Conservation (phyloP, 2,888 invertebrate genomes). For the Nemoura dubitans region DNA sequence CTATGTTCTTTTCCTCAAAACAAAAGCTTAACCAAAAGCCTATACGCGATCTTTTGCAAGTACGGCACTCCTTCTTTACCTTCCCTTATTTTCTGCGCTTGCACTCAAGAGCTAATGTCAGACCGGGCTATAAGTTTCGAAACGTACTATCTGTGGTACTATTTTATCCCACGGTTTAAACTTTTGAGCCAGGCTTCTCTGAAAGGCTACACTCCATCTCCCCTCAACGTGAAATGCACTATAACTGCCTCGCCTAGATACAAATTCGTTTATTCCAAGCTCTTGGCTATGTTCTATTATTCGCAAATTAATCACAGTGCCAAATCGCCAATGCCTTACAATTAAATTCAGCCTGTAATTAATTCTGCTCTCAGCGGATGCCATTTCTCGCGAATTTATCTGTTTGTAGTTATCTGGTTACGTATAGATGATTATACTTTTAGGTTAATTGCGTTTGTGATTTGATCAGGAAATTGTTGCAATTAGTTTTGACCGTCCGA, state of each 20-base stretch:
- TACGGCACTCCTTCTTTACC: no score
- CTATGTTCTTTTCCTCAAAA: background rate
- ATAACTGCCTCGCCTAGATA: no score
- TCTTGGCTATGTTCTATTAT: background rate
- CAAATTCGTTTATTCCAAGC: background rate
- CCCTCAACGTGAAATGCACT: no score
- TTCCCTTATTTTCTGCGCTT: no score
- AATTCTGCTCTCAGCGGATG: conserved; percentile 21
- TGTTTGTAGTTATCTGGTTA: conserved; percentile 14
- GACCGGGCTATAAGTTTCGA: no score
- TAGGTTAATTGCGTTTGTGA: conserved; percentile 25
- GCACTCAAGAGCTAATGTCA: no score
- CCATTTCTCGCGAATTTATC: conserved; percentile 9
- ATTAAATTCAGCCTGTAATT: background rate
- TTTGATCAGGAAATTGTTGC: conserved; percentile 9
- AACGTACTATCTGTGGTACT: no score
- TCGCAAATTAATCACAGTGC: background rate
- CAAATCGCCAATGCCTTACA: conserved; percentile 1
- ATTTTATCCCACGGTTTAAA: no score
- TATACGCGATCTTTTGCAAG: no score
- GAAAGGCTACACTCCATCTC: no score
- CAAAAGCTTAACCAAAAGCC: background rate
- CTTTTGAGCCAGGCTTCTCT: no score
- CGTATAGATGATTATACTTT: conserved; percentile 16
- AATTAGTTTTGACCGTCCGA: conserved; percentile 18